Evolutionary conservation across 1,140 invertebrate species (phyloP).

Genomic region (Helicoverpa zea): DNA sequence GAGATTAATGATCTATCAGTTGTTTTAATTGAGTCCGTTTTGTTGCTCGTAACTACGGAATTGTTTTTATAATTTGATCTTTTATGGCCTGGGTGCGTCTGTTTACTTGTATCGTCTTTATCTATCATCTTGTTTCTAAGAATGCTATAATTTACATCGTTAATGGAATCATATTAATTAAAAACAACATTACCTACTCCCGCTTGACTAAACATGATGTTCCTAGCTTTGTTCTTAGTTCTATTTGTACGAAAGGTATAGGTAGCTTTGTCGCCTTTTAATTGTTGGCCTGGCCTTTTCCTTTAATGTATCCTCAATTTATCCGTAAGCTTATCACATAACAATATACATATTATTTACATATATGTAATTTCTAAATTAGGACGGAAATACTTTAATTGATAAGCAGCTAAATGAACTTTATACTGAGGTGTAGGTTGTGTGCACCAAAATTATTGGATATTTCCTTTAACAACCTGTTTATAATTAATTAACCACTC

Average conservation of each 20-base stretch:
- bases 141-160: neutral
- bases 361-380: neutral
- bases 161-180: neutral
- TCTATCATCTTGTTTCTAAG: neutral
- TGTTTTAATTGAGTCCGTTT: too few relatives aligned
- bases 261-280: too few relatives aligned
- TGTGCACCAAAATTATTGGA: neutral
- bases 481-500: constrained; percentile 32
- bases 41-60: neutral
- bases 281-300: too few relatives aligned
- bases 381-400: neutral
- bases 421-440: neutral
- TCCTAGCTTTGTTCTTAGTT: neutral
- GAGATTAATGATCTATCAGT: too few relatives aligned
- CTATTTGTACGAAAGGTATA: too few relatives aligned
- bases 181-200: neutral
- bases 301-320: neutral
- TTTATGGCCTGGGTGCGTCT: neutral
- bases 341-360: neutral
- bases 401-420: neutral
- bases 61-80: neutral
- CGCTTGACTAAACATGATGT: neutral
- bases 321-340: neutral
- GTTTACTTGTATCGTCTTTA: neutral
- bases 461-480: constrained; percentile 18